Evolutionary conservation across 2,888 invertebrate species (phyloP), one percentile per base, ranked within the genome.

Genomic region (Drosophila imparisetae): DNA sequence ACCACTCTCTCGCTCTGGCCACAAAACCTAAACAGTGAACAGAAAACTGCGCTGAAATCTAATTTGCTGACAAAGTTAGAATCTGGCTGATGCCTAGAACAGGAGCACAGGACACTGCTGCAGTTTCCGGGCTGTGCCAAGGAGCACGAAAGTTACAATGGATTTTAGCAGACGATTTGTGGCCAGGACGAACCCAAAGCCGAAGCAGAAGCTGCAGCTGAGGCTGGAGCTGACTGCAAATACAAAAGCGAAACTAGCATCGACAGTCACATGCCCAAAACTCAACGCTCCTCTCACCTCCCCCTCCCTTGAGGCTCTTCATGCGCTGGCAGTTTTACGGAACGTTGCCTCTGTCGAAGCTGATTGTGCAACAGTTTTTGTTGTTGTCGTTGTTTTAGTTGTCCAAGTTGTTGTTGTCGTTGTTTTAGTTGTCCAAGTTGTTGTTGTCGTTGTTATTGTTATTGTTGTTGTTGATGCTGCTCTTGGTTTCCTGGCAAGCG

Each of bases 151-250:
- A 88, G 69, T 71, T 81, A 75, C 78, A 88, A 86, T 83, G 84
- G 83, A 64, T 89, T 83, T 80, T 78, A 73, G 78, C 78, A 69
- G 73, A 65, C 89, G 86, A 84, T 86, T 89, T 84, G 83, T 89
- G 86, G 89, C 72, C 65, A 54, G 60, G 21, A 53, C 48, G 55
- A 62, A 21, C 57, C 52, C 62, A 38, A 64, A 62, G 50, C 62
- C 27, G 38, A n/a, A 45, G 48, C 62, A 55, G 36, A 42, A 45
- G 60, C 57, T 21, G 57, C 11, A 59, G 58, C 24, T 36, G 60
- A 30, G 55, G 54, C 36, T 5, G 15, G 21, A 53, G 57, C 61
- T 66, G 49, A 69, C 72, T 64, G 53, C 49, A 75, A 61, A 80
- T 67, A 66, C 40, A 40, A 67, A 71, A 69, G 69, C 52, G 54